phyloP scores from a whole-genome alignment of 1,140 invertebrate genomes.

The Trachymyrmex cornetzi region DNA sequence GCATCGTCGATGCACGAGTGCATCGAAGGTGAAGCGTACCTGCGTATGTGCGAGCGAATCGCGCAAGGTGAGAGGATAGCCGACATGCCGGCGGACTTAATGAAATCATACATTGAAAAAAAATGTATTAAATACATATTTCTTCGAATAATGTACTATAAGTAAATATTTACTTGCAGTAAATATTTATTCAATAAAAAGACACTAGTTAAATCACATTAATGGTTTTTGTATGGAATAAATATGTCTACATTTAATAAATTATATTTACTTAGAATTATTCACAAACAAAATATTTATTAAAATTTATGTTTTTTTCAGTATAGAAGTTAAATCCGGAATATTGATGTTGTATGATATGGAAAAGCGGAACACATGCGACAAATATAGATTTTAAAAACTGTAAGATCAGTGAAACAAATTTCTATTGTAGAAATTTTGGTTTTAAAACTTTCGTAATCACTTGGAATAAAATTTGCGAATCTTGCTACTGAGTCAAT shows the following conservation, averaged over 20 bases:
- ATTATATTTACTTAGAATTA: no score
- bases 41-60: neutral
- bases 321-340: slow-evolving; percentile 6
- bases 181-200: no score
- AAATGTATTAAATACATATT: no score
- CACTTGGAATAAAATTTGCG: neutral
- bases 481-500: neutral
- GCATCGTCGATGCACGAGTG: slow-evolving; percentile 42
- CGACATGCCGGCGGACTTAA: slow-evolving; percentile 23
- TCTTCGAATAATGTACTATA: no score
- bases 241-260: no score
- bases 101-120: slow-evolving; percentile 24
- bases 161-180: no score
- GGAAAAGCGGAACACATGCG: neutral
- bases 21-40: neutral
- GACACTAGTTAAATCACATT: no score
- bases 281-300: no score
- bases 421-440: neutral
- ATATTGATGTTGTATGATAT: neutral
- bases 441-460: neutral
- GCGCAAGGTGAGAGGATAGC: slow-evolving; percentile 48
- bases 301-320: no score
- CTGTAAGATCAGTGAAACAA: neutral
- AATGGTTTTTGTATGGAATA: no score
- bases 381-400: neutral